Percentiles rank a stretch among this genome's conserved stretches.
Conservation (phyloP, 1,140 invertebrate species). For the Trinorchestia longiramus region DNA sequence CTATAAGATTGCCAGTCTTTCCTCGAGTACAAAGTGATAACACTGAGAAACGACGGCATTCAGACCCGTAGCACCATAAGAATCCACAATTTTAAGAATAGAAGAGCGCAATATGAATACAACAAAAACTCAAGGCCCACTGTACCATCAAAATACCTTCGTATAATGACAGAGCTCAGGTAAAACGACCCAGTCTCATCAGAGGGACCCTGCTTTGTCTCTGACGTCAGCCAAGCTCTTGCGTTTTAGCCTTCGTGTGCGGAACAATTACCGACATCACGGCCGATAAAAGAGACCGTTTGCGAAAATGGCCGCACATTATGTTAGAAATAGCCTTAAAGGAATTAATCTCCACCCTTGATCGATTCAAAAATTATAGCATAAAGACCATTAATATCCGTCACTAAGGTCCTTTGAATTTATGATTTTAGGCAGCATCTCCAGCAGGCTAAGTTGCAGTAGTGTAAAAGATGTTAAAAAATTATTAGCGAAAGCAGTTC, state of each 20-base stretch:
- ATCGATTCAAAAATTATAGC: neutral
- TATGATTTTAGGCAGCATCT: neutral
- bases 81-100: neutral
- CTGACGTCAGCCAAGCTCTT: neutral
- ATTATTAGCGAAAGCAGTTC: no score
- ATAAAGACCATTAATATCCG: neutral
- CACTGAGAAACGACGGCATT: no score
- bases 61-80: neutral
- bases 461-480: no score
- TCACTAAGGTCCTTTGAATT: neutral
- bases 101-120: neutral
- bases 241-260: neutral
- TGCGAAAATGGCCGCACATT: neutral
- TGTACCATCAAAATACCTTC: neutral
- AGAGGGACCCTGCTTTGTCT: neutral
- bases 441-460: neutral
- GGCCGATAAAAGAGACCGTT: neutral
- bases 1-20: no score
- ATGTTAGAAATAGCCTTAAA: neutral
- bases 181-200: neutral
- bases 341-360: neutral
- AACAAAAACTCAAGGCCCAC: neutral
- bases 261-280: neutral
- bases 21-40: no score
- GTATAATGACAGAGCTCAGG: neutral